Percentiles rank a stretch among this genome's conserved stretches.
Conservation (phyloP, 2,888 invertebrate genomes). For the Sinhomidia bicolor region DNA sequence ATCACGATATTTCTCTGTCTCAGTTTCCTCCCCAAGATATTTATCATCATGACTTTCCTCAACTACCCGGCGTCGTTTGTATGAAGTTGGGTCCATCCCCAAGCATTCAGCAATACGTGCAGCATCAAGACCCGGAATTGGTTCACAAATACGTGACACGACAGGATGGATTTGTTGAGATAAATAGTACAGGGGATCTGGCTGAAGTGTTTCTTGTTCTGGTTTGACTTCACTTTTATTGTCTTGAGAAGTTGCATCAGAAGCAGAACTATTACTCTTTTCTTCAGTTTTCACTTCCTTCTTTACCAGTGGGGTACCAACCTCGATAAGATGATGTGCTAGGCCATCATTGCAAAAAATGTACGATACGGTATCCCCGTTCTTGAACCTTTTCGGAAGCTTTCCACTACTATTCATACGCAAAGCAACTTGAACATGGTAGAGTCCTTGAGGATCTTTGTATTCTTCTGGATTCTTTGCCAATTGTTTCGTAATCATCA, state of each 20-base stretch:
- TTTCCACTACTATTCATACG: conserved; percentile 89
- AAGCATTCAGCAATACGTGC: conserved; percentile 94
- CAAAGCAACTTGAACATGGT: conserved; percentile 96
- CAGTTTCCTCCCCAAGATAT: conserved; percentile 80
- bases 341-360: conserved; percentile 90
- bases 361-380: conserved; percentile 97
- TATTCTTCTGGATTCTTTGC: conserved; percentile 97
- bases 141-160: conserved; percentile 95
- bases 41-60: conserved; percentile 81
- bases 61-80: conserved; percentile 81
- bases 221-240: conserved; percentile 88
- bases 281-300: conserved; percentile 55
- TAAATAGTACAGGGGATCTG: conserved; percentile 95
- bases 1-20: conserved; percentile 84
- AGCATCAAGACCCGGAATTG: conserved; percentile 96
- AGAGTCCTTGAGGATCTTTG: conserved; percentile 89
- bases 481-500: conserved; percentile 96
- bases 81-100: conserved; percentile 83
- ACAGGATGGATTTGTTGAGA: conserved; percentile 98
- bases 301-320: conserved; percentile 58
- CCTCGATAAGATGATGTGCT: conserved; percentile 78
- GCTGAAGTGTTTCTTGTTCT: conserved; percentile 85
- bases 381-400: conserved; percentile 89
- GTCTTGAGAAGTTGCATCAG: conserved; percentile 83
- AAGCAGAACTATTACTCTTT: background rate